Evolutionary conservation across 2,797 vertebrate genomes (phyloP), one percentile per base, ranked within the genome.

Genomic region (Rhinoraja longicauda): DNA sequence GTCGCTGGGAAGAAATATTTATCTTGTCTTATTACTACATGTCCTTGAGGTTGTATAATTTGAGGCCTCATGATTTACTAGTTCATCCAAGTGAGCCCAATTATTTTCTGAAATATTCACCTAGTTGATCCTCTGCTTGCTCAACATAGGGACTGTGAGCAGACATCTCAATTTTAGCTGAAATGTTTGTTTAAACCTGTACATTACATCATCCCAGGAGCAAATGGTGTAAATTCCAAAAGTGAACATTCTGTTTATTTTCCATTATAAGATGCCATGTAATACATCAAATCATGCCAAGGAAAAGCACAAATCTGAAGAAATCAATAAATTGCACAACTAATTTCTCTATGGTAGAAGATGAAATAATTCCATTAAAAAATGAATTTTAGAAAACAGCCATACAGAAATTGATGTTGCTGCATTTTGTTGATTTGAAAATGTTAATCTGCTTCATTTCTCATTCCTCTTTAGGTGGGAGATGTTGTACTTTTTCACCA

Each of bases 401-500:
- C 15, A 5, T 90, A 12, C 36, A 62, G 19, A 3, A 90, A 2
- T 32, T 64, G 57, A 64, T 88, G 62, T 73, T 73, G 13, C 67
- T 29, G 29, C 8, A 73, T 92, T 73, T 75, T 92, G 70, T 92
- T 92, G 70, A 12, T 92, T 75, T 92, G 67, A 92, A 53, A 53
- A 75, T 57, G 24, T 92, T 92, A 75, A 92, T 12, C 12, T 75
- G 24, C 67, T 29, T 45, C 90, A 24, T 29, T 92, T 92, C 45
- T 75, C 13, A 39, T 53, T 92, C 21, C 36, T 53, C 90, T 73
- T 91, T 92, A 99, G 99, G 98, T 82, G 98, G 99, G 73, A 96
- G 99, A 78, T 99, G 98, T 95, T 99, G 99, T 94, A 96, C 98
- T 95, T 99, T 99, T 95, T 99, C 98, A 93, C 98, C 98, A 0